These are phyloP conservation scores for Samia ricini DNA, from an alignment of 1,140 invertebrate species.

Conservation along the genomic window DNA sequence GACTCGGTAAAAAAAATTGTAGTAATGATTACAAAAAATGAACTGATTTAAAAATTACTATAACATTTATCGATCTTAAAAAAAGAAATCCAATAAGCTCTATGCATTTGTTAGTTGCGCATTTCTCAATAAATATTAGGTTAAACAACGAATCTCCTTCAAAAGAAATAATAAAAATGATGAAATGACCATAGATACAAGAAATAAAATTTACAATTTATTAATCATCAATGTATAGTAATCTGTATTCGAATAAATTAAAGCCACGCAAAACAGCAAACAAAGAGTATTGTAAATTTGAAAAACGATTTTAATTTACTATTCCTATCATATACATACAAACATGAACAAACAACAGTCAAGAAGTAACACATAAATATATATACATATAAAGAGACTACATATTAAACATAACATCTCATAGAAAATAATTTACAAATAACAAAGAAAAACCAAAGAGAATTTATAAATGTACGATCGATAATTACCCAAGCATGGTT, in stretches of 20 bases:
- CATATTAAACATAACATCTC: background rate
- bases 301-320: no score
- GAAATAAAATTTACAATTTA: no score
- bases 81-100: background rate
- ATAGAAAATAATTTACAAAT: constrained; percentile 20
- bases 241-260: background rate
- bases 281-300: no score
- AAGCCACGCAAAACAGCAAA: no score
- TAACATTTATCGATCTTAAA: background rate
- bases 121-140: background rate
- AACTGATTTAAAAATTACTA: no score
- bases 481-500: constrained; percentile 77
- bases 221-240: constrained; percentile 7
- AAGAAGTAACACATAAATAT: background rate
- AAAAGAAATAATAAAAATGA: no score
- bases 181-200: no score
- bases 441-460: constrained; percentile 29
- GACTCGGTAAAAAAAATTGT: no score
- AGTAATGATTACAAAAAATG: no score
- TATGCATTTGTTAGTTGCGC: background rate
- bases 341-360: no score
- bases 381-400: background rate
- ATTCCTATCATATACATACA: no score
- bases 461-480: constrained; percentile 21
- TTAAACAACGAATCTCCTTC: background rate